Evolutionary conservation across 2,797 vertebrate species (phyloP), one percentile per base, ranked within the genome.

Genomic region (Heterohyrax brucei): DNA sequence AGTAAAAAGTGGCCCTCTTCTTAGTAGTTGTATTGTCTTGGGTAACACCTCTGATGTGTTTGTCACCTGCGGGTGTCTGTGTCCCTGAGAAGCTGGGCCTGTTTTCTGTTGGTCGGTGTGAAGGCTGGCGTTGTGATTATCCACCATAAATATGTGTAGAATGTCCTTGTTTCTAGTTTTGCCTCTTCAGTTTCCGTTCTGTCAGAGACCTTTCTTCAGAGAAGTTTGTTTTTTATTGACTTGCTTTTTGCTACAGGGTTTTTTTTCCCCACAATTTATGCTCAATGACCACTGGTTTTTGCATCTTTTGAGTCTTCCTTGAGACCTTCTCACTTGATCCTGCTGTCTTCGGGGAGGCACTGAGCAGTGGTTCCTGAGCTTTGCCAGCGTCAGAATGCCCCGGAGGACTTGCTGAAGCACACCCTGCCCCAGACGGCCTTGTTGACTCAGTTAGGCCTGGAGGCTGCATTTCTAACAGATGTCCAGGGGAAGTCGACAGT

Each of bases 121-220:
- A 91, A 61, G 14, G 70, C 0, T 48, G 79, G 39, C 62, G 22
- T 80, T 93, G 48, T 16, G 46, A 33, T 70, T 46, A 70, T 83
- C 73, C 7, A 10, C 28, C 46, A 0, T 26, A 28, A 9, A 1
- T 33, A 14, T 50, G 85, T 85, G 73, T 39, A 44, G 48, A 68
- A 28, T 80, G 56, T 48, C 79, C 7, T 7, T 39, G 75, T 87
- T 93, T 95, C 53, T 16, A 50, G 50, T 72, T 77, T 82, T 91
- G 39, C 77, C 26, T 79, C 56, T 93, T 83, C 76, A 78, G 24
- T 81, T 62, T 89, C 26, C 22, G 44, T 75, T 61, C 62, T 53
- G 53, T 62, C 81, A 50, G 73, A 89, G 59, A 76, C 61, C 44
- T 76, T 76, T 91, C 53, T 68, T 59, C 7, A 68, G 85, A 72